phyloP scores from a whole-genome alignment of 1,140 invertebrate species.

The Drosophila sechellia region DNA sequence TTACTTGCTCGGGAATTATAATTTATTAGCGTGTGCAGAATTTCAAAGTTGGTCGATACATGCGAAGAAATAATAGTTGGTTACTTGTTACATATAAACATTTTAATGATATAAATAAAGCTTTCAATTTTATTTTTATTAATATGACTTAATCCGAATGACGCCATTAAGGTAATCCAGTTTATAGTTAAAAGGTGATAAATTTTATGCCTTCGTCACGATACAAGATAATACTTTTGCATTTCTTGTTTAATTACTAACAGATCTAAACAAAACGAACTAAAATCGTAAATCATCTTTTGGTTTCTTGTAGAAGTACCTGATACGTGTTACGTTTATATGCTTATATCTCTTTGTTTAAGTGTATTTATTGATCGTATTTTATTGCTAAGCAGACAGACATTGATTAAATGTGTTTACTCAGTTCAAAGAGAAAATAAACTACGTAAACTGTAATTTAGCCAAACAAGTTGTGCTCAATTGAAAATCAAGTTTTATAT shows the following conservation, averaged over 20 bases:
- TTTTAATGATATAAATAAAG: no score
- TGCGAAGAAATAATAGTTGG: neutral
- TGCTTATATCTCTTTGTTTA: neutral
- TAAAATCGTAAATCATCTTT: no score
- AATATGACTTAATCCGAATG: neutral
- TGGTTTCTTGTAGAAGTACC: no score
- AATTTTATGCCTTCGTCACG: neutral
- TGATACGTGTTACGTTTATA: no score
- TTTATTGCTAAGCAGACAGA: neutral
- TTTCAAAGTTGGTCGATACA: conserved; percentile 62
- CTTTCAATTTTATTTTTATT: neutral
- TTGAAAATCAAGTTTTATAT: neutral
- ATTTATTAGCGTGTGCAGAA: conserved; percentile 68
- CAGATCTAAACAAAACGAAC: no score
- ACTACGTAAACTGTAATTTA: neutral
- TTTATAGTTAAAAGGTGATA: neutral
- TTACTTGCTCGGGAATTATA: conserved; percentile 47
- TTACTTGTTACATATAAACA: no score
- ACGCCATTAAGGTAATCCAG: neutral
- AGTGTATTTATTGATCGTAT: neutral
- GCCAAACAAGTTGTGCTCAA: neutral
- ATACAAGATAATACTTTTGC: neutral
- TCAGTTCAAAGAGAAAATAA: neutral
- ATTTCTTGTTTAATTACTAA: no score
- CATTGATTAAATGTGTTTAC: conserved; percentile 9